Conservation (phyloP, 2,888 invertebrate genomes). For the Bimastos eiseni region DNA sequence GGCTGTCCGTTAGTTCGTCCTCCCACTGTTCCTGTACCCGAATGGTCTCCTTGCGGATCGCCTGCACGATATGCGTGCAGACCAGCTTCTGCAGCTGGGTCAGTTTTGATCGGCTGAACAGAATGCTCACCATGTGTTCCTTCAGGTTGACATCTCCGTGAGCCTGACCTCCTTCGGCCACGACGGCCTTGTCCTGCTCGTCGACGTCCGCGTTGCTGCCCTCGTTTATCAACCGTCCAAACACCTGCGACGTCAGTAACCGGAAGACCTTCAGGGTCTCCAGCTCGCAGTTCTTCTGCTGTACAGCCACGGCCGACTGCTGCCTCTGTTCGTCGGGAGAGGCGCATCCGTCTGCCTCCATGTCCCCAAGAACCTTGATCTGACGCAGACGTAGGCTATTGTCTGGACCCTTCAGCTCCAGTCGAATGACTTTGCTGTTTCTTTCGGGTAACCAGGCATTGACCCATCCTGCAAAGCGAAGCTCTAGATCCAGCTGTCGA, state of each 20-base stretch:
- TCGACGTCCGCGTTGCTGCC: constrained; percentile 17
- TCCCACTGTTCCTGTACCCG: constrained; percentile 91
- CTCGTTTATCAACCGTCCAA: constrained; percentile 83
- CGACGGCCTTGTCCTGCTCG: constrained; percentile 21
- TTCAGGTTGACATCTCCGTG: constrained; percentile 72
- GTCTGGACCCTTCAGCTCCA: constrained; percentile 73
- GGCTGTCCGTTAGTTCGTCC: constrained; percentile 63
- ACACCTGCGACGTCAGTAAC: constrained; percentile 87
- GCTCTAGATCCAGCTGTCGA: constrained; percentile 78
- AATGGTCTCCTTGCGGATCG: constrained; percentile 84
- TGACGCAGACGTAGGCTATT: constrained; percentile 86
- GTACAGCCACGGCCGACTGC: constrained; percentile 68
- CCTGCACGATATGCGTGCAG: constrained; percentile 74
- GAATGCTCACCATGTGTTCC: constrained; percentile 93
- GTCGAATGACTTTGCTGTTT: constrained; percentile 44
- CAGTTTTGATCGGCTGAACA: constrained; percentile 89
- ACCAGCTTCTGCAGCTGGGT: constrained; percentile 88
- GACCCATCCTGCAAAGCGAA: constrained; percentile 85
- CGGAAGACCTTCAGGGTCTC: constrained; percentile 91
- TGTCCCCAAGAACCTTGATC: constrained; percentile 62
- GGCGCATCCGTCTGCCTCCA: background rate
- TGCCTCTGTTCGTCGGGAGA: constrained; percentile 68
- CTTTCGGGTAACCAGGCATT: constrained; percentile 76
- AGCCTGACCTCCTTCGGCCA: constrained; percentile 46
- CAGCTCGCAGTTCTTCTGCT: constrained; percentile 84